phyloP scores from a whole-genome alignment of 1,140 invertebrate genomes.

The Drusus annulatus region DNA sequence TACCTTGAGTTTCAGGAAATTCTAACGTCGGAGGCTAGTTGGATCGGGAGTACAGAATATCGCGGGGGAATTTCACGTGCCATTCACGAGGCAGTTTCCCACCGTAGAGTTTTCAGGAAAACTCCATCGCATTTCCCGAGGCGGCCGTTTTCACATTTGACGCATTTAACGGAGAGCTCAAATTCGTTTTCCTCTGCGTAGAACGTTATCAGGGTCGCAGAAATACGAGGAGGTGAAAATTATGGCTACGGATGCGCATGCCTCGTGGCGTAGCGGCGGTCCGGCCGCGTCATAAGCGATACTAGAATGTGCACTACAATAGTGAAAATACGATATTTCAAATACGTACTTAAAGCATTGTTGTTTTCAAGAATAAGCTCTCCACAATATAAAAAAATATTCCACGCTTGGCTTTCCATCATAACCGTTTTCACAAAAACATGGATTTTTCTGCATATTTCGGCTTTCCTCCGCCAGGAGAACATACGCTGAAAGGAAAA shows the following conservation, averaged over 20 bases:
- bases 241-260: constrained; percentile 11
- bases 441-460: constrained; percentile 67
- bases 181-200: constrained; percentile 58
- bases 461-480: constrained; percentile 59
- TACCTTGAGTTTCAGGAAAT: constrained; percentile 42
- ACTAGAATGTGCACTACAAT: constrained; percentile 25
- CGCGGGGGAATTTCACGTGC: constrained; percentile 15
- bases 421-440: constrained; percentile 64
- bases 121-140: constrained; percentile 11
- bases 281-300: not conserved
- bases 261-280: constrained; percentile 11
- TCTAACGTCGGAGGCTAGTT: constrained; percentile 42
- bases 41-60: constrained; percentile 41
- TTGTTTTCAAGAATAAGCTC: constrained; percentile 38
- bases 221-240: constrained; percentile 20
- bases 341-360: not conserved
- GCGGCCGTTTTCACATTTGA: constrained; percentile 48
- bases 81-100: not conserved
- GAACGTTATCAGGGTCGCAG: constrained; percentile 44
- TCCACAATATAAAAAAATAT: constrained; percentile 42
- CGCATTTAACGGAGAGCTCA: constrained; percentile 54
- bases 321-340: not conserved
- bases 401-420: constrained; percentile 48
- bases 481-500: constrained; percentile 58
- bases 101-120: constrained; percentile 12